Conservation (phyloP, 2,797 vertebrate species). For the Novumbra hubbsi region DNA sequence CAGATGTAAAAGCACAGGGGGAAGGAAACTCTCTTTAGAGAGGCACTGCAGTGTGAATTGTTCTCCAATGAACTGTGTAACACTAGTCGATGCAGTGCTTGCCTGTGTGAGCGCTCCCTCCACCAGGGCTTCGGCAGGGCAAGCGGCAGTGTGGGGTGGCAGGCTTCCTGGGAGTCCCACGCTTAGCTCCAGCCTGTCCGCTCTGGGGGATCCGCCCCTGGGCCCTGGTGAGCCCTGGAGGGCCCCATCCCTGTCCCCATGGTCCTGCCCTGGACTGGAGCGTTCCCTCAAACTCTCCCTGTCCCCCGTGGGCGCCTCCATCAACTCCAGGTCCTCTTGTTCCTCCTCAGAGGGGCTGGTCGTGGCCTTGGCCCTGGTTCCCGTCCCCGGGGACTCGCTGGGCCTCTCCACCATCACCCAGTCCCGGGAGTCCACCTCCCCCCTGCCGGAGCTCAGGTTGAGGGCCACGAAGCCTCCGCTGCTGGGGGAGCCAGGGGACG, state of each 20-base stretch:
- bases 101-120: conserved; percentile 94
- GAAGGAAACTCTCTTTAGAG: neutral
- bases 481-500: conserved; percentile 81
- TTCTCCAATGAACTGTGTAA: neutral
- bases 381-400: conserved; percentile 65
- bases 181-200: conserved; percentile 84
- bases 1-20: no score
- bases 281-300: conserved; percentile 54
- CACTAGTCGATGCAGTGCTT: conserved; percentile 55
- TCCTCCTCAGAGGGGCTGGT: conserved; percentile 89
- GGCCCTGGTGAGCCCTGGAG: conserved; percentile 20
- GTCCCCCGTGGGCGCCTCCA: conserved; percentile 61
- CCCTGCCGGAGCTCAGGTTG: conserved; percentile 90
- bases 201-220: conserved; percentile 61
- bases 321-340: conserved; percentile 72
- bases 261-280: conserved; percentile 47
- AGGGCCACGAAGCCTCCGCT: conserved; percentile 92
- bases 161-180: conserved; percentile 75
- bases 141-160: conserved; percentile 85
- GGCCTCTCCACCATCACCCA: conserved; percentile 96
- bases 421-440: conserved; percentile 91
- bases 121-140: conserved; percentile 90
- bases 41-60: neutral
- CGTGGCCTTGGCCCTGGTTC: conserved; percentile 72
- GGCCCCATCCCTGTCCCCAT: conserved; percentile 44